Evolutionary conservation across 2,888 invertebrate species (phyloP).

Genomic region (Syritta pipiens): DNA sequence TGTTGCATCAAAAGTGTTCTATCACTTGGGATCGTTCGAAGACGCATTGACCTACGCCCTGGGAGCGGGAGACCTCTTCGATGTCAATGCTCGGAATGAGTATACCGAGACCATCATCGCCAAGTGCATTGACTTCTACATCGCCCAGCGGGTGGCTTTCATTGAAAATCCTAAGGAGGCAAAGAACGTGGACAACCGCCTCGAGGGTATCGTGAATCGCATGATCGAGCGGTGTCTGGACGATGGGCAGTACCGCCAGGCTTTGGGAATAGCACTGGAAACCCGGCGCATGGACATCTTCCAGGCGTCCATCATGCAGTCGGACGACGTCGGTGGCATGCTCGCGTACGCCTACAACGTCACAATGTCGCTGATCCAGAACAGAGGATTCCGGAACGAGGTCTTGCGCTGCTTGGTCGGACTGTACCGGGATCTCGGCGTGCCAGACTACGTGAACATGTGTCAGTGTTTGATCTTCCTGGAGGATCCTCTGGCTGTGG

Average conservation of each 20-base stretch:
- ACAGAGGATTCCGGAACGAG: slow-evolving; percentile 94
- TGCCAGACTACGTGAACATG: slow-evolving; percentile 99
- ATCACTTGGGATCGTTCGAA: slow-evolving; percentile 97
- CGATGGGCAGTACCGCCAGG: slow-evolving; percentile 96
- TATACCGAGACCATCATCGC: slow-evolving; percentile 98
- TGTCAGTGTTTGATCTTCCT: slow-evolving; percentile 98
- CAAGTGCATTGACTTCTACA: slow-evolving; percentile 98
- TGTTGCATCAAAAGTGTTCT: slow-evolving; percentile 98
- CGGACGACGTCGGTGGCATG: slow-evolving; percentile 94
- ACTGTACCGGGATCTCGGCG: slow-evolving; percentile 91
- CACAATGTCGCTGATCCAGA: slow-evolving; percentile 97
- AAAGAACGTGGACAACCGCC: slow-evolving; percentile 87
- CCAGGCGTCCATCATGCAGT: slow-evolving; percentile 92
- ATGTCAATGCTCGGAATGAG: slow-evolving; percentile 95
- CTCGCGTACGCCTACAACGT: slow-evolving; percentile 97
- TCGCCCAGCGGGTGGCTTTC: slow-evolving; percentile 89
- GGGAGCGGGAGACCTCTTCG: slow-evolving; percentile 96
- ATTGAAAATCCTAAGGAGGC: slow-evolving; percentile 84
- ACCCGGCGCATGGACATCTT: slow-evolving; percentile 98
- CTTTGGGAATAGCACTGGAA: slow-evolving; percentile 96
- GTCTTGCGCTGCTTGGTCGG: slow-evolving; percentile 93
- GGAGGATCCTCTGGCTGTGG: slow-evolving; percentile 95
- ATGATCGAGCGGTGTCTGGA: slow-evolving; percentile 98
- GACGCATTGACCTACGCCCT: slow-evolving; percentile 98
- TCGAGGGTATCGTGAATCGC: slow-evolving; percentile 96